Base-by-base conservation (phyloP, 2,797 vertebrate genomes). In the Anolis apletophallus region DNA sequence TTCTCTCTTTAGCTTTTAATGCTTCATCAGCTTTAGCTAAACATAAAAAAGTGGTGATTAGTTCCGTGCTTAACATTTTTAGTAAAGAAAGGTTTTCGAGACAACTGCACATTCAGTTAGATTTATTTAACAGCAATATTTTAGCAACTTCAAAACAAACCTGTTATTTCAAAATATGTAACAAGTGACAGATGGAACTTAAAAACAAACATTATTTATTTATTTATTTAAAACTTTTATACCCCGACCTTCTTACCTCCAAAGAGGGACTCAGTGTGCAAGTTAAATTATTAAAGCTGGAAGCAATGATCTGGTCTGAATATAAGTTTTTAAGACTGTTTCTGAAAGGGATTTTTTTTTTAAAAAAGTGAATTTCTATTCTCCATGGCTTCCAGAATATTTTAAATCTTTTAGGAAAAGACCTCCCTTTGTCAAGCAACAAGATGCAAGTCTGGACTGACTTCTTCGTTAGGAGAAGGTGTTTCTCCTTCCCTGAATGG, bases 11-110 rank as follows among this genome's bases (percentile, higher is more conserved):
- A 89, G 98, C 98, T 94, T 97, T 98, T 89, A 99, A 90, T 0
- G 95, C 98, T 96, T 99, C 98, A 57, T 99, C 98, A 13, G 98
- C 98, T 96, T 98, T 99, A 61, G 98, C 98, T 99, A 32, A 29
- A 94, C 94, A 40, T 88, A 81, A 91, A 85, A 76, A 81, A 54
- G 75, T n/a, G 32, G 11, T 16, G 5, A 80, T 87, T 64, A 87
- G 57, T 40, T 64, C 19, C 4, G 16, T 16, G 54, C 57, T 72
- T 72, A 78, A n/a, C 2, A 52, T 59, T 59, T 83, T 50, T 78
- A 16, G 36, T 29, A 71, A 80, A 80, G n/a, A 14, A 67, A 26
- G 1, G 16, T n/a, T 6, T 52, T 86, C 23, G 19, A n/a, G 54
- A 23, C 9, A 71, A 32, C 13, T n/a, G 2, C 52, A 26, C 64